Evolutionary conservation across 1,140 invertebrate species (phyloP).

Genomic region (Drosophila asahinai): DNA sequence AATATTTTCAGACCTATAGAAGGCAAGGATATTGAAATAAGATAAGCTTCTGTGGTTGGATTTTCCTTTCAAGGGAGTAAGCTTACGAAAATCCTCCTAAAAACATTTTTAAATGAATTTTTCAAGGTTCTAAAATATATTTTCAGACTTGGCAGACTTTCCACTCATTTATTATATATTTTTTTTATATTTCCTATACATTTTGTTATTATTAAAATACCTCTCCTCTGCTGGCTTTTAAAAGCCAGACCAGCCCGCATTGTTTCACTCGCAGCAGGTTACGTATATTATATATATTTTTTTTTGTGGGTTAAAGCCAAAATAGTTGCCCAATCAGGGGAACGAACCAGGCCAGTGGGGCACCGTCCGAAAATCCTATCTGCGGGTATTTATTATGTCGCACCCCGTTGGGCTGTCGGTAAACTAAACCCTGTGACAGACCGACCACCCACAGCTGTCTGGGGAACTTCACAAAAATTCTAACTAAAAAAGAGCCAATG

Average conservation of each 20-base stretch:
- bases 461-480: not conserved
- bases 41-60: no score
- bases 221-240: no score
- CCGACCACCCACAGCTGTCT: not conserved
- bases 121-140: no score
- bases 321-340: not conserved
- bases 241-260: not conserved
- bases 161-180: no score
- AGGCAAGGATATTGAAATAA: no score
- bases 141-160: no score
- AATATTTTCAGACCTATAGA: no score
- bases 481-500: not conserved
- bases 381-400: constrained; percentile 9
- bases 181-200: no score
- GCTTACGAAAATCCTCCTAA: no score
- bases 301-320: not conserved
- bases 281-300: no score
- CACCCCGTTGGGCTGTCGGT: constrained; percentile 3
- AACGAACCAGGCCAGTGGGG: not conserved
- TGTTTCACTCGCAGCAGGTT: not conserved
- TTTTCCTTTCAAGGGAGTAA: no score
- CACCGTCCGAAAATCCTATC: constrained; percentile 7
- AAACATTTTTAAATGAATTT: no score
- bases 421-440: not conserved
- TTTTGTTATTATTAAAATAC: not conserved